phyloP scores from a whole-genome alignment of 2,797 vertebrate genomes.

The Psittacula echo region DNA sequence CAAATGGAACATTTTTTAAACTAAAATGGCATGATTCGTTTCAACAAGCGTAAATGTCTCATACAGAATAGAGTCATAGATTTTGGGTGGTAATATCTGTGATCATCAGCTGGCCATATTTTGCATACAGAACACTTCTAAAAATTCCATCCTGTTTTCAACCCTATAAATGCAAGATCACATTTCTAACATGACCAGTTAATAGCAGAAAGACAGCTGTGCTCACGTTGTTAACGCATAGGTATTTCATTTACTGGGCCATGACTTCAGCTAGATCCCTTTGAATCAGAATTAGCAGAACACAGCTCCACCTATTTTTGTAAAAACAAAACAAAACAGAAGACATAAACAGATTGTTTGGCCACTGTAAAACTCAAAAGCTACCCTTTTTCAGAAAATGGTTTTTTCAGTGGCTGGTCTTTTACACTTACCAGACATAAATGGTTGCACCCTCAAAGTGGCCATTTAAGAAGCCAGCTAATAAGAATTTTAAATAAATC shows the following conservation, averaged over 20 bases:
- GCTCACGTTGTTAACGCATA: not conserved
- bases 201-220: not conserved
- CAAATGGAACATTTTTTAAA: not conserved
- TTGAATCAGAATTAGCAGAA: not conserved
- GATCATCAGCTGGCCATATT: not conserved
- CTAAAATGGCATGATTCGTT: not conserved
- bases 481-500: not conserved
- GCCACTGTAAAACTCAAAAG: not conserved
- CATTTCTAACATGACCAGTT: not conserved
- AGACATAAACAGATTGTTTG: not conserved
- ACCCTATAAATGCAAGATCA: not conserved
- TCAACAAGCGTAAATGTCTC: not conserved
- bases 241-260: not conserved
- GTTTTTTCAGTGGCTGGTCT: not conserved
- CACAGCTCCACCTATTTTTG: not conserved
- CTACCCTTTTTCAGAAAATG: not conserved
- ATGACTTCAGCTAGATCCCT: not conserved
- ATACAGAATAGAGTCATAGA: accelerated
- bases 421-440: not conserved
- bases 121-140: not conserved
- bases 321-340: not conserved
- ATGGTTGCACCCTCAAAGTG: not conserved
- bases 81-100: not conserved
- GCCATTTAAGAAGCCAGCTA: not conserved
- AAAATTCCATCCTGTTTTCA: not conserved